Evolutionary conservation across 2,113 vertebrate genomes (phyloP).

Genomic region (Orcinus orca): DNA sequence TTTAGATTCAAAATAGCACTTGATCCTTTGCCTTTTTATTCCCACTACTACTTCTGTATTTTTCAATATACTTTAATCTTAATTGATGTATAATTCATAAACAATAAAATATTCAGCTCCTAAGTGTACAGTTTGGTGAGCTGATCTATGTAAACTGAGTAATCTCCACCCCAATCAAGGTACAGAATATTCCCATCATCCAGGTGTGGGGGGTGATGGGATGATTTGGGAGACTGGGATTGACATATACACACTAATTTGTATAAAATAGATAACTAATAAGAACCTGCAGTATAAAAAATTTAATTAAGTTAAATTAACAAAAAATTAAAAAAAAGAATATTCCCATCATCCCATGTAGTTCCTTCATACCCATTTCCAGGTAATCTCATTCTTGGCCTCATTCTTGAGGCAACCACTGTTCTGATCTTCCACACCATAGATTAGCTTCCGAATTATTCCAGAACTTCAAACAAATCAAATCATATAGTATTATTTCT

Average conservation of each 20-base stretch:
- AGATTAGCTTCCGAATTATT: neutral
- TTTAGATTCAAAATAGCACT: slow-evolving; percentile 21
- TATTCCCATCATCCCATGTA: neutral
- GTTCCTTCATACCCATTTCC: neutral
- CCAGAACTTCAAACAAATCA: neutral
- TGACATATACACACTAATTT: too few relatives aligned
- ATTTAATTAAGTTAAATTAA: too few relatives aligned
- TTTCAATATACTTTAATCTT: neutral
- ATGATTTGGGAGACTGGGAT: too few relatives aligned
- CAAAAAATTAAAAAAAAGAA: neutral
- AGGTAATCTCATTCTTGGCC: neutral
- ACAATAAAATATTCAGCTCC: neutral
- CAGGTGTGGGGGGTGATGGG: too few relatives aligned
- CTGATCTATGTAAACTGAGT: neutral
- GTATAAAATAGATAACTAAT: too few relatives aligned
- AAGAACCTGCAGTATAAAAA: too few relatives aligned
- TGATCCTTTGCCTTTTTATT: neutral
- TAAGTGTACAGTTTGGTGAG: neutral
- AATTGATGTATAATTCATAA: neutral
- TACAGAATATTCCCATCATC: neutral
- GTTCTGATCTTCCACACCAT: neutral
- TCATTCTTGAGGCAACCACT: neutral
- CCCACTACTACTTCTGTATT: neutral
- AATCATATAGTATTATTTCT: neutral
- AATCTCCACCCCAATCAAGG: neutral